Percentiles rank a stretch among this genome's conserved stretches.
phyloP scores from a whole-genome alignment of 2,888 invertebrate species.

The Mellilla xanthometata region DNA sequence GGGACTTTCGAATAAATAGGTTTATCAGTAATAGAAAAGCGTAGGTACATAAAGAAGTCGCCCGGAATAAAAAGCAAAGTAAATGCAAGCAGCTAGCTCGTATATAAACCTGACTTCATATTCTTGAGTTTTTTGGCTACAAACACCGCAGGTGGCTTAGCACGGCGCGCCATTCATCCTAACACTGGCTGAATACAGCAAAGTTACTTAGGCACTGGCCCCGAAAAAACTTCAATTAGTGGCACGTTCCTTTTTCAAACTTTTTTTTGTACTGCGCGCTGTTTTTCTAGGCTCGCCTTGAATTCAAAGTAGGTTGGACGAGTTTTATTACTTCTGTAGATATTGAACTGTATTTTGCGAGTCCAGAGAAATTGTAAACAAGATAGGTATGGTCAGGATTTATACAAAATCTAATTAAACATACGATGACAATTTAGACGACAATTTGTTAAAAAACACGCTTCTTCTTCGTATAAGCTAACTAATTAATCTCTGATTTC shows the following conservation, averaged over 20 bases:
- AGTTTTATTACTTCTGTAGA: no score
- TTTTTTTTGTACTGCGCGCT: conserved; percentile 8
- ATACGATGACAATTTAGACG: no score
- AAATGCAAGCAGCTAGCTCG: not conserved
- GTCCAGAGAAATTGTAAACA: not conserved
- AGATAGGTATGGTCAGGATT: conserved; percentile 10
- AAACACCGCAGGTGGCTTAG: conserved; percentile 14
- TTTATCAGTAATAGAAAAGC: no score
- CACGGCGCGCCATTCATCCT: conserved; percentile 13
- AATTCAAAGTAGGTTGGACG: not conserved
- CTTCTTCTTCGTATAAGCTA: no score
- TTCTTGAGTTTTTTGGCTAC: not conserved
- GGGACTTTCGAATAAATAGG: no score
- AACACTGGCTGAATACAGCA: conserved; percentile 10
- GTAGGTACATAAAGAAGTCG: no score
- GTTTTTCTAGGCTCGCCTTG: conserved; percentile 2
- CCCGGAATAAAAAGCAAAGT: no score
- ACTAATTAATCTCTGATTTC: no score
- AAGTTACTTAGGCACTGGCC: conserved; percentile 23
- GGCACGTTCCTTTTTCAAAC: conserved; percentile 11
- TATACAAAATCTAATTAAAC: conserved; percentile 9
- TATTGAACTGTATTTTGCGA: no score
- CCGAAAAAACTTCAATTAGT: conserved; percentile 45
- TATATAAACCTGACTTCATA: not conserved
- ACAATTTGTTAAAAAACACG: no score